Conservation (phyloP, 2,888 invertebrate genomes). For the Eupeodes luniger region DNA sequence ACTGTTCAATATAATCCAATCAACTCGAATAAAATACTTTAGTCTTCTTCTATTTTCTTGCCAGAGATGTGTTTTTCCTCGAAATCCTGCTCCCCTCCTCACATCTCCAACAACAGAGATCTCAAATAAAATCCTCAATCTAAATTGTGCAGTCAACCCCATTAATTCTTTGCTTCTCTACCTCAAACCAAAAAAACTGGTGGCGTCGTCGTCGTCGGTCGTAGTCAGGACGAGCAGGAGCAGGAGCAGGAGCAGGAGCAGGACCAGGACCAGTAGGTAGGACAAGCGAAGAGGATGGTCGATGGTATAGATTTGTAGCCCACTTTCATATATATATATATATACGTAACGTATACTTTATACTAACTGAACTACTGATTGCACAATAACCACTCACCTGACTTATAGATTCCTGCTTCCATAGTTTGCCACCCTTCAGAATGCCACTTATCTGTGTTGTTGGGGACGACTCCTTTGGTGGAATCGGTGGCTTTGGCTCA, state of each 20-base stretch:
- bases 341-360: conserved; percentile 35
- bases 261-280: too few relatives aligned
- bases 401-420: conserved; percentile 87
- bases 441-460: conserved; percentile 89
- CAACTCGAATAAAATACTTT: conserved; percentile 24
- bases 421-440: conserved; percentile 90
- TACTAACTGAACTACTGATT: conserved; percentile 37
- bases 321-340: neutral
- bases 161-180: conserved; percentile 37
- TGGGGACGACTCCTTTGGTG: conserved; percentile 86
- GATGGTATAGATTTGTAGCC: neutral
- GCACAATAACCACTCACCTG: conserved; percentile 84
- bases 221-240: too few relatives aligned
- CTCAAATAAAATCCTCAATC: conserved; percentile 44
- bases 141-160: conserved; percentile 67
- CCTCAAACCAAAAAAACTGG: neutral
- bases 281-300: neutral
- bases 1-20: conserved; percentile 31
- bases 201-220: too few relatives aligned
- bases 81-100: conserved; percentile 4
- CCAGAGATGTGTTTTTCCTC: neutral
- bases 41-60: conserved; percentile 13
- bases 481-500: conserved; percentile 81
- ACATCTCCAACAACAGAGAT: neutral
- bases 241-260: too few relatives aligned